phyloP scores from a whole-genome alignment of 2,113 vertebrate genomes.

The Mola mola region DNA sequence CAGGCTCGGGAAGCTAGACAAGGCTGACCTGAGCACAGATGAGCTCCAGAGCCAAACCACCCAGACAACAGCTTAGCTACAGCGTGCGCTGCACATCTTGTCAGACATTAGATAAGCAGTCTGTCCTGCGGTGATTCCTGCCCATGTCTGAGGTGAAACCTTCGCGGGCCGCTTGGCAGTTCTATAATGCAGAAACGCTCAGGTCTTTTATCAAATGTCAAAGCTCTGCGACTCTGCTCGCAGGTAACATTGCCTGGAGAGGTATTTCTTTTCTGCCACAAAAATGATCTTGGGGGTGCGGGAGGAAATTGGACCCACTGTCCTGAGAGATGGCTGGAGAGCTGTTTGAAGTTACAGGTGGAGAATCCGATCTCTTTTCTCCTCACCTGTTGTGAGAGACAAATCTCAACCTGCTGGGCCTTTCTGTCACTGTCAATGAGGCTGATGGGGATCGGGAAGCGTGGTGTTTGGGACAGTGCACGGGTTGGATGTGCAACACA shows the following conservation, averaged over 20 bases:
- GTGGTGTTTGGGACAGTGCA: background rate
- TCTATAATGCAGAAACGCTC: constrained; percentile 59
- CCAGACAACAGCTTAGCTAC: constrained; percentile 62
- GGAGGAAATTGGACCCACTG: constrained; percentile 53
- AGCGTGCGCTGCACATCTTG: constrained; percentile 40
- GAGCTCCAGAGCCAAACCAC: constrained; percentile 60
- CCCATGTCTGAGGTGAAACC: constrained; percentile 43
- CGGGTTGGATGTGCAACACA: constrained; percentile 8
- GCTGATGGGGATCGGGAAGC: constrained; percentile 4
- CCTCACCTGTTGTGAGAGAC: constrained; percentile 49
- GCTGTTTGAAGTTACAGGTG: constrained; percentile 71
- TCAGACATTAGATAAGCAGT: constrained; percentile 79
- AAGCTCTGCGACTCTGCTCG: constrained; percentile 35
- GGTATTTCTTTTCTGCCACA: constrained; percentile 36
- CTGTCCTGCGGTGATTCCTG: constrained; percentile 63
- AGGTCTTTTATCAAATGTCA: constrained; percentile 45
- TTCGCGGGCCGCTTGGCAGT: constrained; percentile 23
- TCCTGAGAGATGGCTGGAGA: constrained; percentile 24
- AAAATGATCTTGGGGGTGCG: constrained; percentile 46
- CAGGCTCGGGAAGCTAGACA: constrained; percentile 68
- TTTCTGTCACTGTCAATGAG: constrained; percentile 52
- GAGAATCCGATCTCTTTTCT: constrained; percentile 58
- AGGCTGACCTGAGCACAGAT: constrained; percentile 66
- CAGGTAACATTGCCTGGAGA: constrained; percentile 42
- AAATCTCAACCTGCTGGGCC: constrained; percentile 51